Percentiles rank a stretch among this genome's conserved stretches.
phyloP scores from a whole-genome alignment of 2,888 invertebrate species.

The Napeogenes sylphis region DNA sequence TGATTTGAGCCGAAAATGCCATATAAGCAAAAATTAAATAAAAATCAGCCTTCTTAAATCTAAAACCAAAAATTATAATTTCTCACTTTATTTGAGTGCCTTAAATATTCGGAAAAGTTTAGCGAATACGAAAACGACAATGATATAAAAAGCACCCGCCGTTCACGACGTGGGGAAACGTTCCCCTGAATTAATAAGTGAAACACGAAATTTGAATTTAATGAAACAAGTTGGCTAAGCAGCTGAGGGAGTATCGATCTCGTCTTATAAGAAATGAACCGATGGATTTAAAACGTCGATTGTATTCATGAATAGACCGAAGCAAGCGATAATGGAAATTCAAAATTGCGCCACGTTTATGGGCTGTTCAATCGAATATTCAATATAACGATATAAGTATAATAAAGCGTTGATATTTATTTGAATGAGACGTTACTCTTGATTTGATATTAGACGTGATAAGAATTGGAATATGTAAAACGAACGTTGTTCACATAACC shows the following conservation, averaged over 20 bases:
- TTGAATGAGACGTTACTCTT: background rate
- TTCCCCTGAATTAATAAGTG: slow-evolving; percentile 76
- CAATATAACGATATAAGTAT: slow-evolving; percentile 18
- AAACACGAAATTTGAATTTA: slow-evolving; percentile 79
- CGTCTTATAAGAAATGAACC: slow-evolving; percentile 53
- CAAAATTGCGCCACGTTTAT: slow-evolving; percentile 27
- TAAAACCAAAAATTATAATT: too few species aligned
- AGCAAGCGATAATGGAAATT: slow-evolving; percentile 28
- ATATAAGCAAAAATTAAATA: too few species aligned
- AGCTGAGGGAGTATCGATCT: slow-evolving; percentile 72
- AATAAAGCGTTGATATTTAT: slow-evolving; percentile 8
- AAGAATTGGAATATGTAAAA: background rate
- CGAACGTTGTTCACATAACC: too few species aligned
- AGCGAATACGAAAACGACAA: slow-evolving; percentile 40
- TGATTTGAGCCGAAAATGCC: too few species aligned
- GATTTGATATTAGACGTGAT: background rate
- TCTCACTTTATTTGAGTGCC: too few species aligned
- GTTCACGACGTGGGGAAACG: slow-evolving; percentile 59
- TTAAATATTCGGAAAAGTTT: too few species aligned
- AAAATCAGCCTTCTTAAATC: too few species aligned
- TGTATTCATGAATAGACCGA: slow-evolving; percentile 30
- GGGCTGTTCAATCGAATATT: slow-evolving; percentile 23
- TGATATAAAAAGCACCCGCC: slow-evolving; percentile 66
- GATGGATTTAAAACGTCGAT: slow-evolving; percentile 34
- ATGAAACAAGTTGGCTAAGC: slow-evolving; percentile 76